These are phyloP conservation scores for Mactra quadrangularis DNA, from an alignment of 1,140 invertebrate species.

Conservation along the genomic window DNA sequence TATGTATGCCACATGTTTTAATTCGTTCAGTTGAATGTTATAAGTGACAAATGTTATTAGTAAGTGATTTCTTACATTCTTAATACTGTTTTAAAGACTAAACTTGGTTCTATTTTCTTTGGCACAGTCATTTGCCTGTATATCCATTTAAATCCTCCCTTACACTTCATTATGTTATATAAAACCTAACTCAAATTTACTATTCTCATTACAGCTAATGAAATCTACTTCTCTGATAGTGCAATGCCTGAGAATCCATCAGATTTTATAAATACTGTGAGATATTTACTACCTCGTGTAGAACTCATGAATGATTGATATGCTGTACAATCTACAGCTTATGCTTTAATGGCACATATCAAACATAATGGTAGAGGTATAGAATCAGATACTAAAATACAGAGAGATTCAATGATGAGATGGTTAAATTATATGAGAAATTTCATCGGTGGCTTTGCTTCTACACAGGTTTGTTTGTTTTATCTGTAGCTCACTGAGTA, in stretches of 20 bases:
- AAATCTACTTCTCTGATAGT: constrained; percentile 79
- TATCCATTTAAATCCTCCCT: too few species aligned
- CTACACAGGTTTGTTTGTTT: constrained; percentile 88
- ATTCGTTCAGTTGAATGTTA: too few species aligned
- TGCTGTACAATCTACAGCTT: constrained; percentile 96
- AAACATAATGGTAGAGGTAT: constrained; percentile 66
- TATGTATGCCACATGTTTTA: too few species aligned
- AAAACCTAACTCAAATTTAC: too few species aligned
- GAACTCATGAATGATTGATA: constrained; percentile 91
- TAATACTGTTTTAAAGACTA: too few species aligned
- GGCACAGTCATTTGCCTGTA: too few species aligned
- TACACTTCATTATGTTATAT: too few species aligned
- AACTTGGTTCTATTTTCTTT: too few species aligned
- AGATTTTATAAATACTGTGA: constrained; percentile 86
- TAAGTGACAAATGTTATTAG: too few species aligned
- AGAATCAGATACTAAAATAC: constrained; percentile 60
- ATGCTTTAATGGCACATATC: constrained; percentile 93
- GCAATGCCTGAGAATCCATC: constrained; percentile 77
- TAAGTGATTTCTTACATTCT: too few species aligned
- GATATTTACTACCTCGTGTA: constrained; percentile 93
- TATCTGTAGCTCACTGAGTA: neutral
- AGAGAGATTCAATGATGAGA: constrained; percentile 89
- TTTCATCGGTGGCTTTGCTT: constrained; percentile 97
- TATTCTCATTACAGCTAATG: constrained; percentile 69
- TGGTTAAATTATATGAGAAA: constrained; percentile 97